Conservation (phyloP, 2,797 vertebrate genomes). For the Diplodus puntazzo region DNA sequence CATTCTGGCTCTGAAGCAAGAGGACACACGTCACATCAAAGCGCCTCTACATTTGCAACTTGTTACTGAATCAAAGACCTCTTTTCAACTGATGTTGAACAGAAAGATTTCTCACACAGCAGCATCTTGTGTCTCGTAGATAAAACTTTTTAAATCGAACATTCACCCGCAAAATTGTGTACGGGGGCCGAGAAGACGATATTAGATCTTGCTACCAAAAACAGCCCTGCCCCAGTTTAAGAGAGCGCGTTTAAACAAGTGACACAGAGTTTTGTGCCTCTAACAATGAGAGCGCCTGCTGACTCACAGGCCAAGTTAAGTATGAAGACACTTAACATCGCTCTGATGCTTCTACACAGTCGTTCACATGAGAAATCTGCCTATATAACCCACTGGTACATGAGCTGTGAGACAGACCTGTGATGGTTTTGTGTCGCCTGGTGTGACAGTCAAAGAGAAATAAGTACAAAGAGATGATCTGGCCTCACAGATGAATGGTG, state of each 20-base stretch:
- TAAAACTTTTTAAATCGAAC: constrained; percentile 37
- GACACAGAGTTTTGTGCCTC: constrained; percentile 49
- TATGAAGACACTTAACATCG: constrained; percentile 17
- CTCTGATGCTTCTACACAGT: not conserved
- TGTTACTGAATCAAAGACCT: constrained; percentile 44
- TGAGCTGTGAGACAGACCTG: constrained; percentile 12
- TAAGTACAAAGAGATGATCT: not conserved
- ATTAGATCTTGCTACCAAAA: constrained; percentile 63
- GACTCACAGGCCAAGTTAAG: constrained; percentile 61
- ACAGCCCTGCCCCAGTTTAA: constrained; percentile 66
- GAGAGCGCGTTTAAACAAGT: constrained; percentile 60
- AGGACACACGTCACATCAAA: constrained; percentile 47
- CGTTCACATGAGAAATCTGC: constrained; percentile 24
- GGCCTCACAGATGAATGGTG: constrained; percentile 9
- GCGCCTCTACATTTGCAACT: constrained; percentile 19
- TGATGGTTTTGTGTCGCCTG: constrained; percentile 11
- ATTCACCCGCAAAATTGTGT: constrained; percentile 17
- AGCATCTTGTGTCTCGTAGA: constrained; percentile 31
- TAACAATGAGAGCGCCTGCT: constrained; percentile 43
- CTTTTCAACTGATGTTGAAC: constrained; percentile 28
- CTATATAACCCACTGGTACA: not conserved
- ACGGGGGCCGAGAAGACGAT: constrained; percentile 29
- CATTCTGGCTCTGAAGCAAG: constrained; percentile 26
- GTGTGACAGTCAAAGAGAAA: constrained; percentile 1
- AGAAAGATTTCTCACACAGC: constrained; percentile 20